Base-by-base conservation (phyloP, 1,140 invertebrate genomes). In the Anagrus nilaparvatae region DNA sequence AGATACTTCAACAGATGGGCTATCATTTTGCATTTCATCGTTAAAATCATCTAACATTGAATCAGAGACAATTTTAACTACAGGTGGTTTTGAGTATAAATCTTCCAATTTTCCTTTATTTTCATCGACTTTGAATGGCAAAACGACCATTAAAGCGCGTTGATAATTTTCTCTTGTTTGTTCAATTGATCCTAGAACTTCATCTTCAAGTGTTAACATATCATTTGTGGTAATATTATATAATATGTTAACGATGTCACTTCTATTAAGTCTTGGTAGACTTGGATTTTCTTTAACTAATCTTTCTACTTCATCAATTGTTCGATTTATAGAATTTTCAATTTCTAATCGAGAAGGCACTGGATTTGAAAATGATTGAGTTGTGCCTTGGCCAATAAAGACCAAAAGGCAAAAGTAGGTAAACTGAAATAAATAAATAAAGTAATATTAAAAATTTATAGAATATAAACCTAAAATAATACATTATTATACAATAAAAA, bases 261-360 rank as follows among this genome's bases (percentile, higher is more conserved):
- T 59, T 44, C 74, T 58, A 3, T 65, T 69, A 10, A 79, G 58
- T 20, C 70, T 63, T 2, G 78, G 77, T 14, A 81, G 50, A 12
- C 58, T 61, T 3, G 71, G 58, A 49, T 79, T 71, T 18, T 63
- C 58, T 44, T 65, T 54, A 5, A 79, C 55, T 40, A 78, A 69
- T 23, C 53, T 69, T 44, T 78, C 71, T 3, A 81, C 77, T 56
- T 77, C 71, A 30, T 72, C 57, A 7, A 79, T 72, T 12, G 77
- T 79, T 47, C 64, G 58, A 46, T 73, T 72, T n/a, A 73, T 66
- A 3, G 64, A 66, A 4, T 40, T 43, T 40, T 67, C 61, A n/a
- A 67, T 60, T 23, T 67, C 59, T 4, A 38, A 30, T 29, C 40
- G 51, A 16, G 59, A 49, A 20, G 50, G 50, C 13, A 60, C 53